Base-by-base conservation (phyloP, 2,797 vertebrate species). In the Podarcis lilfordi region DNA sequence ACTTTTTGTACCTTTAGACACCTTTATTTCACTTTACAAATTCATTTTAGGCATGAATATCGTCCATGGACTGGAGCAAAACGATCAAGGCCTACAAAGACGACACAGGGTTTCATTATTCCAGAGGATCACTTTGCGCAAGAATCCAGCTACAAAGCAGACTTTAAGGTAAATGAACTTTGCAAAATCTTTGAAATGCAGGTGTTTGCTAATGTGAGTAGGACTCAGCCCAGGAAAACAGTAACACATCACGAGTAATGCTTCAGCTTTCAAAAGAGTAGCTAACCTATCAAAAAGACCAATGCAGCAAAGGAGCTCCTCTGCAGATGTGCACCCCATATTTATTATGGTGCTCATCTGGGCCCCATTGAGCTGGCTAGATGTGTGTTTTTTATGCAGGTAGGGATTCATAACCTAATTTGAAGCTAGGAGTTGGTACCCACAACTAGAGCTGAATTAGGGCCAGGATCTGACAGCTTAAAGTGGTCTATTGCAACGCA, bases 111-210 rank as follows among this genome's bases (percentile, higher is more conserved):
- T 7, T 97, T 96, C 84, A 94, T 97, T 91, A 96, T 97, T 89
- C 97, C 97, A 23, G 97, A 96, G 40, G 96, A 96, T 69, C 97
- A 96, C 3, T 92, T 97, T 15, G 95, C 96, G 40, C 96, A 96
- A 89, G 98, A 98, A 92, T 96, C 98, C 95, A 98, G 98, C 96
- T 98, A 98, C 93, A 98, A 97, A 95, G 97, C 98, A 19, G 96
- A 98, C 95, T 98, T 98, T 96, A 97, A 97, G 95, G 97, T 97
- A 84, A 98, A 97, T 61, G 74, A 89, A 11, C 0, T 43, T 91
- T 92, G 96, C 91, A 81, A 96, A 88, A 86, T 40, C 27, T 29
- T 64, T 8, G n/a, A 82, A 35, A 85, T 69, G 10, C 11, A 69
- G 32, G 21, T 35, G 23, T 43, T 80, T 79, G 17, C 43, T 23